phyloP scores from a whole-genome alignment of 1,140 invertebrate species.

The Drosophila sucinea region DNA sequence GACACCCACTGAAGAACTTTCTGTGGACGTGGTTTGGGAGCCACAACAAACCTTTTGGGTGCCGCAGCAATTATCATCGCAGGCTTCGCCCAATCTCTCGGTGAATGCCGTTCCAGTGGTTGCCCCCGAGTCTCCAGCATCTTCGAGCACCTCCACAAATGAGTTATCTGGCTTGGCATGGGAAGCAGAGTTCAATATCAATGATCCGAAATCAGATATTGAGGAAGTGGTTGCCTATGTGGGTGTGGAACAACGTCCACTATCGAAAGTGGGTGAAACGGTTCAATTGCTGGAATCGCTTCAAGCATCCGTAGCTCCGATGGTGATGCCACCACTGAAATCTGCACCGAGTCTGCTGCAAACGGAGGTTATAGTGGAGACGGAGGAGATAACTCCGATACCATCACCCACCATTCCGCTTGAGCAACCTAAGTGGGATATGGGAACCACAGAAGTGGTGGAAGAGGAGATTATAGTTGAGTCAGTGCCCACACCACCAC shows the following conservation, averaged over 20 bases:
- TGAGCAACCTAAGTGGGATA: background rate
- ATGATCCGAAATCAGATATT: background rate
- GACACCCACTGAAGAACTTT: conserved; percentile 52
- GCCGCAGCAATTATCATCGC: conserved; percentile 13
- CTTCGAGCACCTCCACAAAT: conserved; percentile 32
- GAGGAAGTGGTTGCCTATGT: background rate
- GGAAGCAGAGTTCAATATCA: conserved; percentile 29
- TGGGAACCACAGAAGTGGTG: background rate
- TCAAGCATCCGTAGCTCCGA: background rate
- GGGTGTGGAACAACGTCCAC: conserved; percentile 3
- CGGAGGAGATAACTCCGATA: background rate
- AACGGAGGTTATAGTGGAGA: conserved; percentile 20
- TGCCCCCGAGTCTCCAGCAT: conserved; percentile 1
- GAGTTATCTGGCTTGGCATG: conserved; percentile 41
- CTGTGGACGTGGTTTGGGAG: conserved; percentile 36
- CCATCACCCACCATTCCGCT: background rate
- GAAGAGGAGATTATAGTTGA: background rate
- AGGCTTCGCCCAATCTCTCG: conserved; percentile 21
- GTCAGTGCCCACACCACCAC: background rate
- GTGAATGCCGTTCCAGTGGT: conserved; percentile 1
- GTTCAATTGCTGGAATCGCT: conserved; percentile 6
- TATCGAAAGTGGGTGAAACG: conserved; percentile 12
- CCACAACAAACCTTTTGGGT: conserved; percentile 35
- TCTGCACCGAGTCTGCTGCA: background rate
- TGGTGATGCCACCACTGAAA: background rate